Percentiles rank a stretch among this genome's conserved stretches.
phyloP scores from a whole-genome alignment of 2,113 vertebrate genomes.

The Anhinga anhinga region DNA sequence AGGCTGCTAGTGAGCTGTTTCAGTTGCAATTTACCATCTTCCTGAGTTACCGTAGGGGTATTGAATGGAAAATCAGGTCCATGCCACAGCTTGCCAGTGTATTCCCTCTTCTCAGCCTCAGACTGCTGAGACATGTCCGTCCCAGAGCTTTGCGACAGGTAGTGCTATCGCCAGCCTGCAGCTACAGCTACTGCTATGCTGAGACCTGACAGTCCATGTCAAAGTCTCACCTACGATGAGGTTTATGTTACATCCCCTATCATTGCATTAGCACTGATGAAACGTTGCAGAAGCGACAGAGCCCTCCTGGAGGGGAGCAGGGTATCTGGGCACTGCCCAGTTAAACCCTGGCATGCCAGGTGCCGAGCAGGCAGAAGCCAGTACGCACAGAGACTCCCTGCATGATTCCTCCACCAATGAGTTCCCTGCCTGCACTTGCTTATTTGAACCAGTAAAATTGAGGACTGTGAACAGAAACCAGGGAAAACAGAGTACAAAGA shows the following conservation, averaged over 20 bases:
- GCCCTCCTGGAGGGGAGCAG: background rate
- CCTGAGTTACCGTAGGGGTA: background rate
- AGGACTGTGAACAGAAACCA: background rate
- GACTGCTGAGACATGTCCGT: background rate
- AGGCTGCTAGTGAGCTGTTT: constrained; percentile 43
- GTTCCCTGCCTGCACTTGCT: background rate
- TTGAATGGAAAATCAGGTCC: constrained; percentile 38
- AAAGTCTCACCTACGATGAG: fast-evolving
- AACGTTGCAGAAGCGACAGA: fast-evolving
- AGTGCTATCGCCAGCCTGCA: background rate
- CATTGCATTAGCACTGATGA: background rate
- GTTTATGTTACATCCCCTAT: background rate
- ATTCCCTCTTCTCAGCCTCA: background rate
- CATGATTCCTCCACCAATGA: fast-evolving
- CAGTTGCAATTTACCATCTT: constrained; percentile 45
- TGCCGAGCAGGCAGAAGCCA: background rate
- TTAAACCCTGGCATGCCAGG: background rate
- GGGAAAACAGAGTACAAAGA: background rate
- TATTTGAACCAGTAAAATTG: background rate
- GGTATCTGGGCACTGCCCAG: background rate
- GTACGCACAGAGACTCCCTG: fast-evolving
- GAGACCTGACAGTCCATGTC: background rate
- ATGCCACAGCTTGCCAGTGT: background rate
- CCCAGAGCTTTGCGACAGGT: background rate
- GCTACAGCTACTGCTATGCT: background rate